Base-by-base conservation (phyloP, 1,140 invertebrate genomes). In the Akabosia matsudoensis region DNA sequence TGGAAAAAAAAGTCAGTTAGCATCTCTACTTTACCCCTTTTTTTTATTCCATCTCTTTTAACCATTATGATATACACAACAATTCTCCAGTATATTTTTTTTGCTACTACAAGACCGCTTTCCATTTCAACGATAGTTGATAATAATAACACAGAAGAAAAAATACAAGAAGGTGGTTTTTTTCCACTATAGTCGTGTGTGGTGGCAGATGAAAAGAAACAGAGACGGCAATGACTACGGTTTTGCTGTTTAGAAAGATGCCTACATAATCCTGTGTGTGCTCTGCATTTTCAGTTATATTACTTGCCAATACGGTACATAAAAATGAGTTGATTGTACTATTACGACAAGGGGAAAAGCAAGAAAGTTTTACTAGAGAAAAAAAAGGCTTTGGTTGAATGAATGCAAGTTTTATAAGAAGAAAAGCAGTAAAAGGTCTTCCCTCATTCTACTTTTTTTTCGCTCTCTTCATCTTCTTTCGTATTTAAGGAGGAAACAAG, bases 291-390 rank as follows among this genome's bases (percentile, higher is more conserved):
- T 67, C 26, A 30, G 61, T 67, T 67, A 28, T 67, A 67, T 67
- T 31, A 67, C 61, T 67, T 67, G 61, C 61, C 61, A 67, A 67
- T 67, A 67, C 31, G 61, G 61, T 67, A 67, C 61, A 67, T 67
- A 67, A 67, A n/a, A 67, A 67, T 30, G 61, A 67, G 61, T 31
- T 67, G 61, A 67, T 67, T 67, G 61, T 30, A 67, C 61, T 67
- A 61, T 61, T 61, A 61, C 54, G 14, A n/a, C n/a, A 4, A 7
- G 4, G 14, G 3, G 14, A 24, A 22, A 14, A 22, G 7, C 7
- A 61, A 61, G 14, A 24, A 61, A 61, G 13, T n/a, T 7, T 22
- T n/a, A 56, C 54, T 67, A 30, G 7, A 67, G n/a, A n/a, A n/a
- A n/a, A n/a, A 30, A 30, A 67, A 67, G 28, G 31, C 61, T 67